A percentile compares a stretch with the other conserved stretches of the same genome.
Conservation (phyloP, 2,888 invertebrate genomes). For the Baccha elongata region DNA sequence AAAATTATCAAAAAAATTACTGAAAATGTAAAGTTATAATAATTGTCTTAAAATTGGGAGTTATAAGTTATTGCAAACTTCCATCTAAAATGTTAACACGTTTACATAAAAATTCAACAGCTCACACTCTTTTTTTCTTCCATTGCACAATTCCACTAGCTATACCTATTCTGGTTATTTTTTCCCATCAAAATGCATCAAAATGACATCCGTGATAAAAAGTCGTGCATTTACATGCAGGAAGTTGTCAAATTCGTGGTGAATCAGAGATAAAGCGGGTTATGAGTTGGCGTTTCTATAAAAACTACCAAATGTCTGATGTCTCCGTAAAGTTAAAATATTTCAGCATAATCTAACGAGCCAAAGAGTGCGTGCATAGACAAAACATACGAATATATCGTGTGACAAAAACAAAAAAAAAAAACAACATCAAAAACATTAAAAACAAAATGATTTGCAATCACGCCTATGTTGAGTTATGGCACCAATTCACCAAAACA, state of each 20-base stretch:
- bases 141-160: too few species aligned
- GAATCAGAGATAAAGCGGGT: conserved; percentile 48
- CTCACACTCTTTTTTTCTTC: too few species aligned
- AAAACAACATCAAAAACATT: neutral
- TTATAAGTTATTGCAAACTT: too few species aligned
- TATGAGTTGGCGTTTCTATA: conserved; percentile 45
- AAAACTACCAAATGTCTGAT: conserved; percentile 63
- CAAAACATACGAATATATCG: too few species aligned
- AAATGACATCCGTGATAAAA: conserved; percentile 29
- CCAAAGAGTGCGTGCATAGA: conserved; percentile 45
- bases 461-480: conserved; percentile 69
- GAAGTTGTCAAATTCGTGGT: conserved; percentile 48
- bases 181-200: conserved; percentile 20
- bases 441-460: conserved; percentile 58
- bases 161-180: too few species aligned
- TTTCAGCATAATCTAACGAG: conserved; percentile 57
- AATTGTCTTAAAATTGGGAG: too few species aligned
- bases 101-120: too few species aligned
- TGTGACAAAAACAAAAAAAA: conserved; percentile 35
- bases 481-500: conserved; percentile 51
- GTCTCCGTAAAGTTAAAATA: conserved; percentile 58
- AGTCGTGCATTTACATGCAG: conserved; percentile 31
- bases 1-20: too few species aligned
- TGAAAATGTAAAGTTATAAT: too few species aligned
- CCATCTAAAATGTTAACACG: too few species aligned